These are phyloP conservation scores for Sturmia bella DNA, from an alignment of 2,888 invertebrate species.

Conservation along the genomic window DNA sequence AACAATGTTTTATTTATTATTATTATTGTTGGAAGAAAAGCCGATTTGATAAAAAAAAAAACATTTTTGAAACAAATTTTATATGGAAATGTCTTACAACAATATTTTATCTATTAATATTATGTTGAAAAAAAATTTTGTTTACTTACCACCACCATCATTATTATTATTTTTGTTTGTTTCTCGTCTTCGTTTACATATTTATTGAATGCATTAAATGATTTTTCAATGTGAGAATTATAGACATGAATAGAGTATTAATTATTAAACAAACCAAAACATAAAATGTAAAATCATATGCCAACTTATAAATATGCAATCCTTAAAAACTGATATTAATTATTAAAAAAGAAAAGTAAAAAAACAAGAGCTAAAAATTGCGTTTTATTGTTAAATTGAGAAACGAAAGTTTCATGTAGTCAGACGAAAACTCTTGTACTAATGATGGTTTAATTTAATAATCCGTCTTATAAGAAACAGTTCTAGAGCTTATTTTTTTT, in stretches of 20 bases:
- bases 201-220: slow-evolving; percentile 44
- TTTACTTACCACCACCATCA: slow-evolving; percentile 37
- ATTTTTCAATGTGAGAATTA: slow-evolving; percentile 64
- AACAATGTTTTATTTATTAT: no score
- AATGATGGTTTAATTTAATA: no score
- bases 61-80: no score
- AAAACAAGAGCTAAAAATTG: not conserved
- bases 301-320: slow-evolving; percentile 47
- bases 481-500: no score
- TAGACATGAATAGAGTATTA: slow-evolving; percentile 68
- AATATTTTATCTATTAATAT: no score
- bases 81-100: no score
- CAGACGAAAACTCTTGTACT: no score
- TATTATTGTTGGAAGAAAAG: no score
- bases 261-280: slow-evolving; percentile 38
- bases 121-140: not conserved
- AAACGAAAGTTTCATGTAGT: not conserved
- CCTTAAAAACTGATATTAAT: slow-evolving; percentile 46
- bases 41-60: no score
- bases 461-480: no score
- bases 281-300: slow-evolving; percentile 27
- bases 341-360: slow-evolving; percentile 19
- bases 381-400: slow-evolving; percentile 28
- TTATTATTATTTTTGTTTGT: slow-evolving; percentile 9
- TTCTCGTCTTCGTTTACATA: slow-evolving; percentile 5